Evolutionary conservation across 2,113 vertebrate genomes (phyloP), one percentile per base, ranked within the genome.

Genomic region (Albula goreensis): DNA sequence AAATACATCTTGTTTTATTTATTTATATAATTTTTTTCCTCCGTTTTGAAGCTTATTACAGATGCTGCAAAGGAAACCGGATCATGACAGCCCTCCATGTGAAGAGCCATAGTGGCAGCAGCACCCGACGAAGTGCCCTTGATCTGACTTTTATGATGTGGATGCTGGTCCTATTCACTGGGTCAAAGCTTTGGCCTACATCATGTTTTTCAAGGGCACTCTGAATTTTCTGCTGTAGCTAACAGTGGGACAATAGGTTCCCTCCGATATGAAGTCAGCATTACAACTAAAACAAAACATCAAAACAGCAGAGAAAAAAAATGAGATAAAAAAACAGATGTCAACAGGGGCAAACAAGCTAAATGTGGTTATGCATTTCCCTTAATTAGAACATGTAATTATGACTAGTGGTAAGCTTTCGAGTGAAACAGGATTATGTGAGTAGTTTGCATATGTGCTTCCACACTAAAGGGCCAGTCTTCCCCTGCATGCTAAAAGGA

Each of bases 1-100:
- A 83, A 50, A 53, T 66, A 52, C 25, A 66, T 49, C 57, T 83
- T 83, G 5, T 74, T 74, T 74, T 74, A 74, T 7, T 74, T 66
- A 83, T 66, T 50, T 83, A 66, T 83, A 10, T 41, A 22, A 41
- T 31, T 81, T 41, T 10, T 41, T 41, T 15, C 53, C 53, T 1
- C 50, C 11, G 11, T 82, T 22, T 25, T 8, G 1, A 13, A 74
- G 70, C n/a, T 74, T 74, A 74, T 74, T 74, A 74, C 31, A 8
- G 22, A 74, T 74, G n/a, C n/a, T 31, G 70, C 25, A 74, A 74
- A 74, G 7, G n/a, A 74, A 74, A 74, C 11, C 22, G n/a, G 5
- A 31, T 10, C 70, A n/a, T 31, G 70, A 13, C n/a, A 8, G 70
- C 22, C n/a, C 22, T 22, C 1, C 22, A n/a, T 2, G n/a, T 4